phyloP scores from a whole-genome alignment of 2,113 vertebrate genomes.

The Capreolus pygargus region DNA sequence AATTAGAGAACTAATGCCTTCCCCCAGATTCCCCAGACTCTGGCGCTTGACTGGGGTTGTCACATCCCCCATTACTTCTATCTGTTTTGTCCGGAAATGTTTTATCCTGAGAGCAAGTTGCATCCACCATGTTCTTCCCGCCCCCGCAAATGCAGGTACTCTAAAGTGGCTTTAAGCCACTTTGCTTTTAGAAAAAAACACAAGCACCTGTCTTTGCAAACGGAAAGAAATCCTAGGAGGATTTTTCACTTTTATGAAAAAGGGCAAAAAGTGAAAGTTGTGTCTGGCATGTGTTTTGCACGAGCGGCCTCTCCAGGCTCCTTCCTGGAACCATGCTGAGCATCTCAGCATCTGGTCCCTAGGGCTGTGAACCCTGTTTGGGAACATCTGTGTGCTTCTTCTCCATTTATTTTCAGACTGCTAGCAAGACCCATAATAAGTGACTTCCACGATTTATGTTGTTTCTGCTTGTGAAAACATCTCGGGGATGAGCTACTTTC shows the following conservation, averaged over 20 bases:
- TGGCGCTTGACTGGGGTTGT: background rate
- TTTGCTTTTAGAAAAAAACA: background rate
- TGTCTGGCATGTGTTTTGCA: background rate
- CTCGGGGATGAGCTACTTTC: background rate
- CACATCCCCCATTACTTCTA: background rate
- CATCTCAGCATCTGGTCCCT: background rate
- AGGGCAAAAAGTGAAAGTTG: background rate
- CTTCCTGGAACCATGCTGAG: background rate
- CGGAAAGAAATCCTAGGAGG: background rate
- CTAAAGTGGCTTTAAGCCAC: background rate
- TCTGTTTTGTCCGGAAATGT: background rate
- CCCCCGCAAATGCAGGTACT: background rate
- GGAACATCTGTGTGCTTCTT: background rate
- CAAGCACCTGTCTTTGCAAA: background rate
- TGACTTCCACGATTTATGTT: background rate
- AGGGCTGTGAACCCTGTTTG: background rate
- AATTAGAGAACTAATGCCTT: background rate
- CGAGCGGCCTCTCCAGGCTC: background rate
- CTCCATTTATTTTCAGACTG: rapidly evolving
- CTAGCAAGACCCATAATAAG: background rate
- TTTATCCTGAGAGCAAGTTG: background rate
- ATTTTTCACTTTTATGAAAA: background rate
- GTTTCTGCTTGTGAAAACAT: background rate
- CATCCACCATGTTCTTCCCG: background rate
- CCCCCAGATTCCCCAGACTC: background rate